Conservation (phyloP, 1,140 invertebrate genomes). For the Drosophila bocqueti region DNA sequence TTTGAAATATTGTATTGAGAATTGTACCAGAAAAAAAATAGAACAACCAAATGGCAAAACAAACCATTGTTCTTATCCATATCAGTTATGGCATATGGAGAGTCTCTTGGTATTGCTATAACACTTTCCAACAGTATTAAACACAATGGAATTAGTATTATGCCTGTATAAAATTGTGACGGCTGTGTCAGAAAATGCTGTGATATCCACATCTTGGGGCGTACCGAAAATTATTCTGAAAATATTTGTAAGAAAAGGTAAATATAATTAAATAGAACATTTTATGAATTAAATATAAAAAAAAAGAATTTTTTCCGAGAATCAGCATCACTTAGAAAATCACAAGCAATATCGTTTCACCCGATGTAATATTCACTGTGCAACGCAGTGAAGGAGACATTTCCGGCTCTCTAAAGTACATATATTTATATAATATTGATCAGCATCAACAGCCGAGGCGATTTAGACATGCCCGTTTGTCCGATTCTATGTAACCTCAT, state of each 20-base stretch:
- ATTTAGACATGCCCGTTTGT: no score
- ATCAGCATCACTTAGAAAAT: neutral
- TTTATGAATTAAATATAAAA: neutral
- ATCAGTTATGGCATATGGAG: constrained; percentile 24
- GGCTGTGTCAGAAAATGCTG: constrained; percentile 15
- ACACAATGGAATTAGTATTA: constrained; percentile 55
- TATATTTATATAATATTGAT: no score
- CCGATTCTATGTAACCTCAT: no score
- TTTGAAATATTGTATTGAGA: neutral
- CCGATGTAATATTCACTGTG: no score
- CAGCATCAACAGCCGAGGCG: no score
- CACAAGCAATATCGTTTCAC: neutral
- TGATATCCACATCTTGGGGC: constrained; percentile 42
- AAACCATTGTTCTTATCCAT: constrained; percentile 56
- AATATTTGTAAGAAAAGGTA: neutral
- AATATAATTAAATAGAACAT: neutral
- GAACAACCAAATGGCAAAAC: neutral
- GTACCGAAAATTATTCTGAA: neutral
- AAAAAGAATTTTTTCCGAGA: neutral
- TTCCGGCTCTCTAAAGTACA: no score
- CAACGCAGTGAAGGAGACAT: no score
- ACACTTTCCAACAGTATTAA: constrained; percentile 46
- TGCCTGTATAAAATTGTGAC: constrained; percentile 35
- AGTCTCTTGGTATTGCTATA: constrained; percentile 32
- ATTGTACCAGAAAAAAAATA: neutral